phyloP scores from a whole-genome alignment of 2,113 vertebrate species.

The Xiphophorus hellerii region DNA sequence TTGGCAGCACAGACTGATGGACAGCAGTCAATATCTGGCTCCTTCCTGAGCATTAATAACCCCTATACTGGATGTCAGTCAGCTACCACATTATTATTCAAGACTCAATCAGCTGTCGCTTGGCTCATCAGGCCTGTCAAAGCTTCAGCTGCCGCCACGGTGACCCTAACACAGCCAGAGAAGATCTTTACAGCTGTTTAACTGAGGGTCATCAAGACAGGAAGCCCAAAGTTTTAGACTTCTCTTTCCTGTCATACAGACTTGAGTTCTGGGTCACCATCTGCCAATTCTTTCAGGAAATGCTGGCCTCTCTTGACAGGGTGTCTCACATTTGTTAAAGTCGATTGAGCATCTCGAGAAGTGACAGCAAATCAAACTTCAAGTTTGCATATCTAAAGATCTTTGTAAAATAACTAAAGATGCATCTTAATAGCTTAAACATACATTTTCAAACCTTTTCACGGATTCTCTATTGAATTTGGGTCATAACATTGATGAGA shows the following conservation, averaged over 20 bases:
- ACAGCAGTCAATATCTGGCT: background rate
- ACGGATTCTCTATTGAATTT: background rate
- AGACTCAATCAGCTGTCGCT: slow-evolving; percentile 13
- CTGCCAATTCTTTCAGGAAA: slow-evolving; percentile 33
- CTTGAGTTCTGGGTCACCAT: slow-evolving; percentile 30
- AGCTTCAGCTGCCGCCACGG: slow-evolving; percentile 30
- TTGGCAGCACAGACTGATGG: slow-evolving; percentile 38
- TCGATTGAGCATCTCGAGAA: slow-evolving; percentile 7
- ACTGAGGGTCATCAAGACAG: slow-evolving; percentile 23
- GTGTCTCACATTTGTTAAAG: slow-evolving; percentile 31
- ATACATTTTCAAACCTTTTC: background rate
- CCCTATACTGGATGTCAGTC: slow-evolving; percentile 33
- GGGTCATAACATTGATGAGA: background rate
- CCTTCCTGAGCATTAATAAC: slow-evolving; percentile 41
- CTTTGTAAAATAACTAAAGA: background rate
- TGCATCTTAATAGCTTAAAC: background rate
- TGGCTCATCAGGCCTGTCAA: slow-evolving; percentile 30
- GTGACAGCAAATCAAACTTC: slow-evolving; percentile 4
- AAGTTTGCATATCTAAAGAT: background rate
- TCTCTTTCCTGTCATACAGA: slow-evolving; percentile 29
- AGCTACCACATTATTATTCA: slow-evolving; percentile 43
- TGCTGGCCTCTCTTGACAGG: slow-evolving; percentile 15
- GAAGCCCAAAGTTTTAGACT: slow-evolving; percentile 34
- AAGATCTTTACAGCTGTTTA: slow-evolving; percentile 28
- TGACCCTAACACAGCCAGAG: slow-evolving; percentile 9